These are phyloP conservation scores for Mugil cephalus DNA, from an alignment of 2,113 vertebrate species.

Conservation along the genomic window DNA sequence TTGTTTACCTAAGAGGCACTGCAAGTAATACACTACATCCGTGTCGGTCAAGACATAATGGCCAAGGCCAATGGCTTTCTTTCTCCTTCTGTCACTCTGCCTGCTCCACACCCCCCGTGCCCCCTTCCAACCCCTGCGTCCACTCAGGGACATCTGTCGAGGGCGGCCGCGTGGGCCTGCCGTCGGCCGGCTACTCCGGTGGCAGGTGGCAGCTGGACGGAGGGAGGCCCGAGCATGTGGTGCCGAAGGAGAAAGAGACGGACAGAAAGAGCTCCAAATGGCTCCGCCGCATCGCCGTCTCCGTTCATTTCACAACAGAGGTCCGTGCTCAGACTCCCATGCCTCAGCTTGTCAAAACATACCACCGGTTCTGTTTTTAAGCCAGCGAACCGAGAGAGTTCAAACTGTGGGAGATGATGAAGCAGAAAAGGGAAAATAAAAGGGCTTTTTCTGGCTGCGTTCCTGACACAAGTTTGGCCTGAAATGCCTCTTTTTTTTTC, in stretches of 20 bases:
- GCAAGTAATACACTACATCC: background rate
- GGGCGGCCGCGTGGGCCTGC: conserved; percentile 51
- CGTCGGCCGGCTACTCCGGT: conserved; percentile 54
- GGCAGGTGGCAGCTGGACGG: conserved; percentile 75
- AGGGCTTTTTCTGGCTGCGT: conserved; percentile 32
- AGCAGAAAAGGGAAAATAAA: background rate
- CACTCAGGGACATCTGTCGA: conserved; percentile 73
- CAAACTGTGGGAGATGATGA: conserved; percentile 17
- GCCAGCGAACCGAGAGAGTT: conserved; percentile 1
- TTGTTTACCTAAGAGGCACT: background rate
- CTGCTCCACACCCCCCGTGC: conserved; percentile 23
- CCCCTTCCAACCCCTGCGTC: conserved; percentile 52
- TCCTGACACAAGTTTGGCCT: conserved; percentile 51
- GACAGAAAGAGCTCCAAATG: conserved; percentile 14
- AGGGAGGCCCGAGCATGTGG: conserved; percentile 45
- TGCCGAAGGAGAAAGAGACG: conserved; percentile 33
- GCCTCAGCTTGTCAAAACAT: conserved; percentile 45
- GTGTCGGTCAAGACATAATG: conserved; percentile 40
- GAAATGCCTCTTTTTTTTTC: conserved; percentile 38
- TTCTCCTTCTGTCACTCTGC: conserved; percentile 45
- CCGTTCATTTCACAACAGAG: background rate
- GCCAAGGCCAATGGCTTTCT: conserved; percentile 41
- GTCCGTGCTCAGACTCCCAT: conserved; percentile 16
- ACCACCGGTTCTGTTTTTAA: conserved; percentile 24
- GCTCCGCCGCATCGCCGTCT: background rate